These are phyloP conservation scores for Mamestra configurata DNA, from an alignment of 1,140 invertebrate genomes.

Conservation along the genomic window DNA sequence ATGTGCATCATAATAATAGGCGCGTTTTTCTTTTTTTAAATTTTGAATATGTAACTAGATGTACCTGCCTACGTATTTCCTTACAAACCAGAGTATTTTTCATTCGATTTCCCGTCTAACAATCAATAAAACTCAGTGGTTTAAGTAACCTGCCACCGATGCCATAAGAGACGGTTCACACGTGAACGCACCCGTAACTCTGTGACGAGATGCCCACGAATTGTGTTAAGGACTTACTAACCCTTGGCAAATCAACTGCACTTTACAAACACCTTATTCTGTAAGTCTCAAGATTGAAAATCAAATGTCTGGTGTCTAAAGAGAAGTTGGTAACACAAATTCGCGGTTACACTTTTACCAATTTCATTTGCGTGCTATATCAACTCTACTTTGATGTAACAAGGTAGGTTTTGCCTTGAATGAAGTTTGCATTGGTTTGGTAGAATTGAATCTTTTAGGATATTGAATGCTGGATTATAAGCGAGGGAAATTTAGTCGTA, in stretches of 20 bases:
- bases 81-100: background rate
- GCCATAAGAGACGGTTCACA: conserved; percentile 54
- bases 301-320: background rate
- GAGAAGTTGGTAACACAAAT: conserved; percentile 31
- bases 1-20: no score
- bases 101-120: background rate
- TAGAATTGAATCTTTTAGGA: conserved; percentile 42
- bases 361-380: conserved; percentile 4
- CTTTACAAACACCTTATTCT: background rate
- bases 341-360: conserved; percentile 36
- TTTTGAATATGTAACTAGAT: no score
- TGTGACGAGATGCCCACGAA: conserved; percentile 66
- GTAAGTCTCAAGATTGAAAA: background rate
- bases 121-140: conserved; percentile 46
- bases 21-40: no score
- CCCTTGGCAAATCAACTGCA: conserved; percentile 1
- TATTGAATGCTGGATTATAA: conserved; percentile 50
- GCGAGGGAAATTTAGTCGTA: conserved; percentile 43
- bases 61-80: background rate
- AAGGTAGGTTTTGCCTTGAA: conserved; percentile 32
- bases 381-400: background rate
- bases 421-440: background rate
- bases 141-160: conserved; percentile 53
- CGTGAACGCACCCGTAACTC: conserved; percentile 64
- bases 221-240: conserved; percentile 67